Evolutionary conservation across 2,888 invertebrate genomes (phyloP), one percentile per base, ranked within the genome.

Genomic region (Conus canariensis): DNA sequence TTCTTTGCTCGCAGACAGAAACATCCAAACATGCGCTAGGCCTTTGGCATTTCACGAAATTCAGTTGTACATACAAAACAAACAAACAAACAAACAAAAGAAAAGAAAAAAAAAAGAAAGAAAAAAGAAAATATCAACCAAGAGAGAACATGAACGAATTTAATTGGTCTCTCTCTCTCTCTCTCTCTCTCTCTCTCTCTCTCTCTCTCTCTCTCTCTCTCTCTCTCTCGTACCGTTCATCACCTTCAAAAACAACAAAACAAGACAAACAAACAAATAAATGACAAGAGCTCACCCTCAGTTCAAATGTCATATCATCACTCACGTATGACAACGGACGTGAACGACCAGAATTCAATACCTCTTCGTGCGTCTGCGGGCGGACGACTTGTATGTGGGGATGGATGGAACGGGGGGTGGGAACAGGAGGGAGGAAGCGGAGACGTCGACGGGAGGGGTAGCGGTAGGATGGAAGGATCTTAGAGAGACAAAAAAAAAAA

Each of bases 291-390:
- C 60, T 7, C 16, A 10, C 60, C 16, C 74, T 74, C 74, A 74
- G 74, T 74, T 74, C 74, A 74, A 74, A 74, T 74, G 74, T 74
- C 74, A 74, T 74, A 74, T n/a, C 74, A n/a, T 74, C 22, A 74
- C 9, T 74, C 74, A 74, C 9, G 74, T 74, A 74, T 74, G n/a
- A 74, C n/a, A 45, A n/a, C n/a, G 74, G 9, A 74, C 74, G 74
- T 74, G 9, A 74, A 74, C 22, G 74, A 74, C 22, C n/a, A 22
- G 74, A 74, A 74, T n/a, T 74, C 74, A 74, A 74, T 74, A 74
- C n/a, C 22, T 19, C 74, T 74, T 74, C 74, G 74, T 74, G 74
- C 74, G 74, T 74, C 74, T 74, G 74, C 6, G n/a, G n/a, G 60
- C 45, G 45, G 45, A 45, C 30, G 30, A 30, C 30, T 30, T 30